Base-by-base conservation (phyloP, 2,888 invertebrate species). In the Leptinotarsa tumamoca region DNA sequence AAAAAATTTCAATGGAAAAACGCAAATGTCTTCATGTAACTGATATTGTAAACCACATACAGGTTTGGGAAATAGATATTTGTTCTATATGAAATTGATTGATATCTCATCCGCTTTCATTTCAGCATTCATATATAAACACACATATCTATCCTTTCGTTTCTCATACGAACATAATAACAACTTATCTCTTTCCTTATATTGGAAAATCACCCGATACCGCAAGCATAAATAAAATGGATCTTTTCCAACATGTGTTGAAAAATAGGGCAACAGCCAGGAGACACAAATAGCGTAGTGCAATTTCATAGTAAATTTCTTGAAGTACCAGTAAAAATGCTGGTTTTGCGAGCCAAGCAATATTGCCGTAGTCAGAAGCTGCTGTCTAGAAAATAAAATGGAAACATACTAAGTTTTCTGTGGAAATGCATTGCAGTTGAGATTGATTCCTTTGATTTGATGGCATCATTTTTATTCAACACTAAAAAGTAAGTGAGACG, bases 251-350 rank as follows among this genome's bases (percentile, higher is more conserved):
- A 70, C 73, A 70, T 74, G 69, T 74, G 54, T 63, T 63, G 73
- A 66, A 70, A 73, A 74, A 74, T 70, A 70, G 73, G 66, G 56
- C 63, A 63, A 73, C 52, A 61, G 66, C 52, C 66, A 70, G 66
- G 54, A 54, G 72, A 72, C 54, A 54, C 49, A 58, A 74, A 70
- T 56, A 74, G 68, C 66, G 54, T 56, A n/a, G 33, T 33, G 61
- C 73, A 73, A 58, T 68, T 73, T 51, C 52, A 68, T 68, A 61
- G 49, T 73, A 54, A 43, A 66, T 72, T 52, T 63, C 70, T 74
- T 69, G 69, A 74, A 70, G 73, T 66, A 66, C 54, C 52, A 21
- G 68, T 70, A 66, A 70, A 74, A 74, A 70, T 63, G 54, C 27
- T 49, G 56, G 33, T 74, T 73, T 15, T 73, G 63, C 33, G 61